These are phyloP conservation scores for Penaeus indicus DNA, from an alignment of 1,140 invertebrate genomes.

Conservation along the genomic window DNA sequence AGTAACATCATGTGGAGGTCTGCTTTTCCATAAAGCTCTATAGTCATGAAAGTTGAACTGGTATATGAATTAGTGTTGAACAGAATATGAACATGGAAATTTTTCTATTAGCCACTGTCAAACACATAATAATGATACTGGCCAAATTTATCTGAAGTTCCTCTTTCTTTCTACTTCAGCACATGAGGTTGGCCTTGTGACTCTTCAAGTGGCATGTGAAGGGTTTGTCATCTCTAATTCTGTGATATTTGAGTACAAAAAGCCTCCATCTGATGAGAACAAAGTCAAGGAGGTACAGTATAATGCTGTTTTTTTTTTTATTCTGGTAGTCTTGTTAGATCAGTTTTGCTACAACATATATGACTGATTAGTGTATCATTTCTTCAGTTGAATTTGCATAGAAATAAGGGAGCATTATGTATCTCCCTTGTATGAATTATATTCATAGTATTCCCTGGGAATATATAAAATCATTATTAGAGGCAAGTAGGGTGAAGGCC, in stretches of 20 bases:
- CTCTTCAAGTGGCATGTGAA: slow-evolving; percentile 90
- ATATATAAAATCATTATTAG: too few relatives aligned
- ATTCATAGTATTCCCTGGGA: too few relatives aligned
- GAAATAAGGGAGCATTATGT: too few relatives aligned
- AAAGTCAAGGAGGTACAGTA: slow-evolving; percentile 71
- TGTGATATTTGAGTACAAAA: slow-evolving; percentile 92
- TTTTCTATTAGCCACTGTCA: too few relatives aligned
- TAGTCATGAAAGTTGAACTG: neutral
- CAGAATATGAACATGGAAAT: too few relatives aligned
- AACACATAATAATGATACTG: too few relatives aligned
- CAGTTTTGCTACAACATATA: neutral
- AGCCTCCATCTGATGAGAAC: slow-evolving; percentile 76
- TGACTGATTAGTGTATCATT: too few relatives aligned
- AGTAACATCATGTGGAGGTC: slow-evolving; percentile 48
- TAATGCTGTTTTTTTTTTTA: neutral
- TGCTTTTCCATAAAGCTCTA: neutral
- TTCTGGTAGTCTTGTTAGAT: neutral
- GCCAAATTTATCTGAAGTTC: neutral
- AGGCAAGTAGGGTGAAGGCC: too few relatives aligned
- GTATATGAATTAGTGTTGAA: too few relatives aligned
- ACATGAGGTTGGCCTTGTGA: slow-evolving; percentile 89
- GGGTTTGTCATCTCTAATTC: slow-evolving; percentile 92
- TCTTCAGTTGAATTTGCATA: too few relatives aligned
- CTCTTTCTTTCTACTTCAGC: slow-evolving; percentile 74
- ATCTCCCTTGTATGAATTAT: too few relatives aligned